Evolutionary conservation across 2,888 invertebrate species (phyloP).

Genomic region (Himalopsyche tibetana): DNA sequence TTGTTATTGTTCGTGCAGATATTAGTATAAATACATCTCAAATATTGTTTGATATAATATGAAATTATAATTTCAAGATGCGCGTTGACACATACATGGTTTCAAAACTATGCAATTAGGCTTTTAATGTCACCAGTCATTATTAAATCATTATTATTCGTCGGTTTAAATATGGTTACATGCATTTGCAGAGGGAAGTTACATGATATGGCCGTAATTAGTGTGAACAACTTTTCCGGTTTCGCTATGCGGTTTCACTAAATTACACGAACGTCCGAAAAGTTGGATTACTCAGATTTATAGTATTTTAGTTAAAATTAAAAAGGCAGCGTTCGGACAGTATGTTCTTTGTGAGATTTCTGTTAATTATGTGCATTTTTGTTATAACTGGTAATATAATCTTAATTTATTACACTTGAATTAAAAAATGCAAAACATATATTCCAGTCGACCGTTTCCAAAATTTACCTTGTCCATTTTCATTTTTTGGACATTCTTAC

Average conservation of each 20-base stretch:
- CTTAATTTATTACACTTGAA: too few relatives aligned
- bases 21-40: too few relatives aligned
- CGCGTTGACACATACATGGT: background rate
- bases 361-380: background rate
- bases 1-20: too few relatives aligned
- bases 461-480: too few relatives aligned
- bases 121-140: background rate
- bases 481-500: too few relatives aligned
- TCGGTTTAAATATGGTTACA: background rate
- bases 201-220: conserved; percentile 2
- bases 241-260: conserved; percentile 5
- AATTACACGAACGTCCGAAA: background rate
- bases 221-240: conserved; percentile 18
- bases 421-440: too few relatives aligned
- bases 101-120: background rate
- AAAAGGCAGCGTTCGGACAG: background rate
- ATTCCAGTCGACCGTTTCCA: too few relatives aligned
- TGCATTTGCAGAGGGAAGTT: conserved; percentile 15
- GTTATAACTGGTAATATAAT: background rate
- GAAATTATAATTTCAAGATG: too few relatives aligned
- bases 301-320: background rate
- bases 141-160: background rate
- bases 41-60: too few relatives aligned
- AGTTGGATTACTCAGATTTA: conserved; percentile 7
- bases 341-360: background rate